These are phyloP conservation scores for Gymnoscopelus braueri DNA, from an alignment of 2,797 vertebrate species.

Conservation along the genomic window DNA sequence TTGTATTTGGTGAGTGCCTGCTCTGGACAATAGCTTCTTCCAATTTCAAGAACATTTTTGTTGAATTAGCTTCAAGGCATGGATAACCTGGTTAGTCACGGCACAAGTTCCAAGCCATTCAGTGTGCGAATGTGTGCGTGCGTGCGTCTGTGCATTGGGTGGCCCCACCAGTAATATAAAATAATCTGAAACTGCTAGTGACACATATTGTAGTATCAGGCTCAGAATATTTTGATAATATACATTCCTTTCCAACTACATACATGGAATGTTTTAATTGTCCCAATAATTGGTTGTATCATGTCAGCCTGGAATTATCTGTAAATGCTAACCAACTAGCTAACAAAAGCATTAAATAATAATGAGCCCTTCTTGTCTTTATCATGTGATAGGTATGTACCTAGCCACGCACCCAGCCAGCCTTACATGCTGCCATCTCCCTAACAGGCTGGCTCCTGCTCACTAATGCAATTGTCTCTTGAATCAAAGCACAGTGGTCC, in stretches of 20 bases:
- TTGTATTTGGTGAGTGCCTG: slow-evolving; percentile 46
- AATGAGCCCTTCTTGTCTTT: neutral
- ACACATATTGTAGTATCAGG: no score
- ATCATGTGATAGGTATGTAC: neutral
- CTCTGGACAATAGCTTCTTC: slow-evolving; percentile 24
- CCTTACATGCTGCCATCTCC: slow-evolving; percentile 1
- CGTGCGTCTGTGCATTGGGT: no score
- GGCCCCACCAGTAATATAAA: no score
- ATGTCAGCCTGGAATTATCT: neutral
- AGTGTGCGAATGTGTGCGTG: no score
- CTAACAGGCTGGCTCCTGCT: slow-evolving; percentile 18
- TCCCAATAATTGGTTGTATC: neutral
- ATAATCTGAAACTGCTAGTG: no score
- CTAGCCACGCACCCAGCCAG: slow-evolving; percentile 4
- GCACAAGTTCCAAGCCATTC: no score
- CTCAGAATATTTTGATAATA: neutral
- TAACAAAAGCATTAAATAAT: slow-evolving; percentile 5
- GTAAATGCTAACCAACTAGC: neutral
- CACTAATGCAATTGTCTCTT: slow-evolving; percentile 57
- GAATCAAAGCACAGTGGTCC: slow-evolving; percentile 58
- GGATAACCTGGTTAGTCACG: slow-evolving; percentile 22
- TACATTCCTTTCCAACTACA: neutral
- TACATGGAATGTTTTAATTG: neutral
- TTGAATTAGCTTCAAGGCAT: slow-evolving; percentile 33
- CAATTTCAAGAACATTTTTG: slow-evolving; percentile 34